phyloP scores from a whole-genome alignment of 2,888 invertebrate species.

The Ecliptopera silaceata region DNA sequence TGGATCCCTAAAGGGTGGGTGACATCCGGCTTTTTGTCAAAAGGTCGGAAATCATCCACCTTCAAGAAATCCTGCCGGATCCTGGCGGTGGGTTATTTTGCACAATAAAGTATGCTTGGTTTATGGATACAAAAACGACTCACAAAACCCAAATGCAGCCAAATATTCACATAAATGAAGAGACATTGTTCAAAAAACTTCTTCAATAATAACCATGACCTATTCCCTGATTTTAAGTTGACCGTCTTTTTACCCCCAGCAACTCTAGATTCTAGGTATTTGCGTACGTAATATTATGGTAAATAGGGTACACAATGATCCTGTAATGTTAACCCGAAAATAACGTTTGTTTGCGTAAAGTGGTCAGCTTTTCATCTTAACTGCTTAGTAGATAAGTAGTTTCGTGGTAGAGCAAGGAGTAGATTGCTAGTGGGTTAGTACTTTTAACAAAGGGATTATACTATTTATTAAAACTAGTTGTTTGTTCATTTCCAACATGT shows the following conservation, averaged over 20 bases:
- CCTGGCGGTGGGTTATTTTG: no score
- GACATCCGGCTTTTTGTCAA: conserved; percentile 4
- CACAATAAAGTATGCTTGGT: no score
- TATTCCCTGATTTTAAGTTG: background rate
- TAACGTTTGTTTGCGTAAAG: conserved; percentile 24
- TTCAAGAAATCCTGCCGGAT: no score
- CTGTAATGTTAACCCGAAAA: conserved; percentile 41
- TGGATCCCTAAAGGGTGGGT: conserved; percentile 18
- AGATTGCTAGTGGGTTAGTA: background rate
- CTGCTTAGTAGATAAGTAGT: conserved; percentile 13
- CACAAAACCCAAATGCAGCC: no score
- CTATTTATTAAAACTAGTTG: no score
- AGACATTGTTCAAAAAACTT: no score
- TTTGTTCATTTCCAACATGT: no score
- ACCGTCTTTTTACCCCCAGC: background rate
- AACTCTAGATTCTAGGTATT: conserved; percentile 30
- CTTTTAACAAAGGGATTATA: no score
- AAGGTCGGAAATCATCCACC: background rate
- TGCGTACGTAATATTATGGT: conserved; percentile 35
- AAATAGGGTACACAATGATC: conserved; percentile 27
- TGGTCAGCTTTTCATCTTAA: conserved; percentile 25
- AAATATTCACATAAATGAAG: no score
- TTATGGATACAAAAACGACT: no score
- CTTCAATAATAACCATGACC: no score
- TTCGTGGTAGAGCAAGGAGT: background rate